Percentiles rank a stretch among this genome's conserved stretches.
phyloP scores from a whole-genome alignment of 2,797 vertebrate species.

The Knipowitschia caucasica region DNA sequence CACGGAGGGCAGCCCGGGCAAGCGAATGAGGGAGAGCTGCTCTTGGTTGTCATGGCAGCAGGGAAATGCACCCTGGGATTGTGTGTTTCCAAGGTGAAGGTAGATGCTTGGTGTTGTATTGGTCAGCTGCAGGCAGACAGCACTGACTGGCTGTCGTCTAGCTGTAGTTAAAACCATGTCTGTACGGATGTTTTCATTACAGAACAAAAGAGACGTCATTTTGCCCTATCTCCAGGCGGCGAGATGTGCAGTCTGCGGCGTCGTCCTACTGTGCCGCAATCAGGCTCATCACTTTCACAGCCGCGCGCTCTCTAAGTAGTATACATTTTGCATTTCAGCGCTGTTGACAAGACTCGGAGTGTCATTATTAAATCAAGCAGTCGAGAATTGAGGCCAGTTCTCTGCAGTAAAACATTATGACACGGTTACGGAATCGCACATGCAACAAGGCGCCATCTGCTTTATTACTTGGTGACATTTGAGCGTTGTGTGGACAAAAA shows the following conservation, averaged over 20 bases:
- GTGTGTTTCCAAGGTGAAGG: conserved; percentile 72
- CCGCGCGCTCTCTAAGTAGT: conserved; percentile 32
- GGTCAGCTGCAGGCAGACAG: conserved; percentile 56
- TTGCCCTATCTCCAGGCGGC: conserved; percentile 27
- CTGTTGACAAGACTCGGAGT: conserved; percentile 28
- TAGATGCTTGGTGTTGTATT: conserved; percentile 64
- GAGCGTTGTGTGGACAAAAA: conserved; percentile 19
- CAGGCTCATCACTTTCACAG: conserved; percentile 32
- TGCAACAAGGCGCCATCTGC: conserved; percentile 11
- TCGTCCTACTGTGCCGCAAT: conserved; percentile 34
- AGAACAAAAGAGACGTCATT: conserved; percentile 37
- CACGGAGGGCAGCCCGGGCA: conserved; percentile 28
- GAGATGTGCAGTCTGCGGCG: conserved; percentile 12
- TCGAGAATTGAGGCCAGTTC: conserved; percentile 41
- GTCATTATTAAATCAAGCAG: conserved; percentile 49
- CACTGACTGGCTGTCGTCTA: conserved; percentile 57
- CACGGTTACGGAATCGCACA: conserved; percentile 19
- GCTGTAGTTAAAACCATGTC: conserved; percentile 43
- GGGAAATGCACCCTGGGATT: conserved; percentile 73
- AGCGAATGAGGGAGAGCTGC: conserved; percentile 56
- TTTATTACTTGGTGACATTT: conserved; percentile 23
- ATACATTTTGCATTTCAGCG: conserved; percentile 23
- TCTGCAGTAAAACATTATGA: conserved; percentile 15
- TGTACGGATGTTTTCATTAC: conserved; percentile 52
- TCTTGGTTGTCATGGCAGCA: conserved; percentile 74